Evolutionary conservation across 2,113 vertebrate species (phyloP), one percentile per base, ranked within the genome.

Genomic region (Australoheros scitulus): DNA sequence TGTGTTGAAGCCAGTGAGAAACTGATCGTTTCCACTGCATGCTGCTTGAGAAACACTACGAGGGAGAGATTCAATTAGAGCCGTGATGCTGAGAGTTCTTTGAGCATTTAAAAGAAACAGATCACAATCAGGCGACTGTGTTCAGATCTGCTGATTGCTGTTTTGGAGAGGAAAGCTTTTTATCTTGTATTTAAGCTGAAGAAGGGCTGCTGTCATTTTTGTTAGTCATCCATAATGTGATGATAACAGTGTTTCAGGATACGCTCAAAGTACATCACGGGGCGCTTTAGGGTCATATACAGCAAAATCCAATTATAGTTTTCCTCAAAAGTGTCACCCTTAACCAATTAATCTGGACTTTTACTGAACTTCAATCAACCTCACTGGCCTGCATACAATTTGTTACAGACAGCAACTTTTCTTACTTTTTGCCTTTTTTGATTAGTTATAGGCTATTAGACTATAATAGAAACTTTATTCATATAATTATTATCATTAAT

Each of bases 41-140:
- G 83, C 84, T 92, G 91, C 88, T 89, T 87, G 87, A 87, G 80
- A 92, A 88, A 92, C 77, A 81, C 85, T 85, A 86, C 80, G 77
- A 84, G 84, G 74, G 82, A 93, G 77, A 92, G 88, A 93, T 94
- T 94, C 92, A 94, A 93, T 94, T 93, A 94, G 81, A 81, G 91
- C 89, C 72, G 80, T 68, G 77, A 92, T 90, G 87, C 88, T 93
- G 86, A 91, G 81, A 90, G 83, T 87, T 90, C 88, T 93, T 85
- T 86, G 85, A 91, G 92, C 89, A 89, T 91, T 93, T 94, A 92
- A 93, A 91, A 91, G 85, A 92, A 89, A 92, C 88, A 81, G 87
- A 92, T 93, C 82, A 91, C 89, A 93, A 92, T 92, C 90, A 92
- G 80, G 77, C 79, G 24, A 70, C 84, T 83, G 84, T 81, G 85